A percentile compares a stretch with the other conserved stretches of the same genome.
phyloP scores from a whole-genome alignment of 2,113 vertebrate genomes.

The Phoxinus phoxinus region DNA sequence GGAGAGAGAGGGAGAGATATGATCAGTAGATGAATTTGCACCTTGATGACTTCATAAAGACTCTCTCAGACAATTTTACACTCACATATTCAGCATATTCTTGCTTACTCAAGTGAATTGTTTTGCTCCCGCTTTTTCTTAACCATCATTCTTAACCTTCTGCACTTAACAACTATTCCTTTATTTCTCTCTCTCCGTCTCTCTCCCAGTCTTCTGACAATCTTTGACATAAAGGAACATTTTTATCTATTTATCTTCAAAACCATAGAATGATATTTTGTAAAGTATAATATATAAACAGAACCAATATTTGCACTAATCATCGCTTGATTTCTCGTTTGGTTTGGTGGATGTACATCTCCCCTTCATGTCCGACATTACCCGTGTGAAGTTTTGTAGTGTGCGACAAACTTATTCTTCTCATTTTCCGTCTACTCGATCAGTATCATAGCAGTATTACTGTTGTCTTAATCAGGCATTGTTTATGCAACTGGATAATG shows the following conservation, averaged over 20 bases:
- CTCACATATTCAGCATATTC: constrained; percentile 11
- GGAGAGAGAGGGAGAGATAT: constrained; percentile 26
- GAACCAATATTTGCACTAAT: constrained; percentile 70
- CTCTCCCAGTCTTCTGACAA: constrained; percentile 65
- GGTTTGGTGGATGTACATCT: not conserved
- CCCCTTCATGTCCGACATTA: constrained; percentile 4
- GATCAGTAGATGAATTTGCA: constrained; percentile 57
- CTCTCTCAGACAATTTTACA: constrained; percentile 19
- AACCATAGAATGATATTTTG: constrained; percentile 56
- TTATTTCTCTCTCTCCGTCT: constrained; percentile 18
- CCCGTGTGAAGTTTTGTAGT: constrained; percentile 32
- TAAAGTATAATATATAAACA: constrained; percentile 66
- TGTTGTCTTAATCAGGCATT: constrained; percentile 40
- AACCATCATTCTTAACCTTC: not conserved
- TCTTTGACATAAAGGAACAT: constrained; percentile 65
- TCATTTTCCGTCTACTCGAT: constrained; percentile 12
- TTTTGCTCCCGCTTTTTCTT: constrained; percentile 20
- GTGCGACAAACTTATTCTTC: constrained; percentile 10
- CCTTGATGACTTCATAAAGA: constrained; percentile 28
- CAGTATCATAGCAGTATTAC: constrained; percentile 17
- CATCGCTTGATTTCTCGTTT: constrained; percentile 60
- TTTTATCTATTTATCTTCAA: constrained; percentile 68
- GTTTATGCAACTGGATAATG: constrained; percentile 29
- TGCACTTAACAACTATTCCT: not conserved
- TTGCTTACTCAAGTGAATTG: constrained; percentile 2